Base-by-base conservation (phyloP, 1,140 invertebrate species). In the Drosophila bipectinata region DNA sequence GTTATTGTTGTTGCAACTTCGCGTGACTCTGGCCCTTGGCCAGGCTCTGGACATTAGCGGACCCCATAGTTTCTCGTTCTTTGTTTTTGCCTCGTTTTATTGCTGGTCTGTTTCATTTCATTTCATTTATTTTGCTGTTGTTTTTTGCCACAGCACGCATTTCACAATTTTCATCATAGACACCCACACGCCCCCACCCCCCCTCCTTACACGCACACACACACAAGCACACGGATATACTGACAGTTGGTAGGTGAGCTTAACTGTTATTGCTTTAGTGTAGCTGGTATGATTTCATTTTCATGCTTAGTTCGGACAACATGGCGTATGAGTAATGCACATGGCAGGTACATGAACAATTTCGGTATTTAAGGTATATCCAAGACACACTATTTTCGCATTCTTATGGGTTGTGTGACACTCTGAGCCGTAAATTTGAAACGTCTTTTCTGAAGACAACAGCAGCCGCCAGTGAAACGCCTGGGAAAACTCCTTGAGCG, bases 1-100 rank as follows among this genome's bases (percentile, higher is more conserved):
- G 15, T 63, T 66, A 15, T 73, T 80, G 49, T 79, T 87, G 41
- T 72, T 82, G 79, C 72, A 72, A 64, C 75, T 79, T 88, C 53
- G 79, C 83, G 83, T 88, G 83, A 88, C 83, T 79, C 76, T 83
- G 75, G 71, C 69, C 76, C 62, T 58, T 88, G 83, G 79, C 76
- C 83, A 88, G 66, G 78, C 52, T 82, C 8, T 54, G 58, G 68
- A 63, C 67, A 87, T 87, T 87, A 78, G 77, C 69, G 66, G 47
- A 28, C 59, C 53, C 54, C 48, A 56, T 26, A 54, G 54, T 48
- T 57, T 61, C 44, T 54, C 26, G 37, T 41, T 39, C 30, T 67
- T 59, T 54, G n/a, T 51, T 55, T 37, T 72, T 55, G 63, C 47
- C 44, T 39, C 52, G 10, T 75, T 62, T 74, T 85, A 58, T 77